Percentiles rank a stretch among this genome's conserved stretches.
Conservation (phyloP, 2,113 vertebrate genomes). For the Acanthochromis polyacanthus region DNA sequence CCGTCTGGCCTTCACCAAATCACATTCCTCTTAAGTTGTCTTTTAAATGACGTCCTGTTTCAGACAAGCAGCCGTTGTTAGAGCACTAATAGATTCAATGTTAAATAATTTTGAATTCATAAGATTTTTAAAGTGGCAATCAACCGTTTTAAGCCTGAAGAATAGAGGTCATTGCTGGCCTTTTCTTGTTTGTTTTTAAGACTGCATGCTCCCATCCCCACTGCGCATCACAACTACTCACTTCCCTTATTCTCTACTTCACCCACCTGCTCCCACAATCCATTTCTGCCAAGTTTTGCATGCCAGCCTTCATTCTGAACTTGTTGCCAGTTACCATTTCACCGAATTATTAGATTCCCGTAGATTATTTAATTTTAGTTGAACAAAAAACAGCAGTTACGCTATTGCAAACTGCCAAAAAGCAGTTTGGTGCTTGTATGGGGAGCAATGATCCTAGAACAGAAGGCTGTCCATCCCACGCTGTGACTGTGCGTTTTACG, state of each 20-base stretch:
- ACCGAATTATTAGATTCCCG: not conserved
- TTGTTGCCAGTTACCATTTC: slow-evolving; percentile 10
- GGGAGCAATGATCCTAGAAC: not conserved
- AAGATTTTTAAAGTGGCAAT: too few relatives aligned
- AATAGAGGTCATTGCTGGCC: not conserved
- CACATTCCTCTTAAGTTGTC: not conserved
- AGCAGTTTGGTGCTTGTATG: not conserved
- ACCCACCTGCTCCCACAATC: too few relatives aligned
- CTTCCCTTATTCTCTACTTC: not conserved
- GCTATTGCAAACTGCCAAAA: slow-evolving; percentile 10
- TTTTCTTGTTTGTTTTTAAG: not conserved
- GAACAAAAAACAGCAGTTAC: not conserved
- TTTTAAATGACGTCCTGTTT: not conserved
- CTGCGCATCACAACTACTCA: not conserved
- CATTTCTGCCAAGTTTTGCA: not conserved
- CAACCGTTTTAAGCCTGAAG: not conserved
- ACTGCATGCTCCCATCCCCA: not conserved
- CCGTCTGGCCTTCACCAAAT: not conserved
- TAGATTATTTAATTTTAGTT: not conserved
- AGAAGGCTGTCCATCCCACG: not conserved
- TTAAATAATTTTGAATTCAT: not conserved
- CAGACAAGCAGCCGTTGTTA: not conserved
- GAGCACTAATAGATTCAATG: not conserved
- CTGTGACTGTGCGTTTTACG: not conserved
- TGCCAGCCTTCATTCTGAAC: slow-evolving; percentile 3